phyloP scores from a whole-genome alignment of 2,888 invertebrate genomes.

The Sphinx pinastri region DNA sequence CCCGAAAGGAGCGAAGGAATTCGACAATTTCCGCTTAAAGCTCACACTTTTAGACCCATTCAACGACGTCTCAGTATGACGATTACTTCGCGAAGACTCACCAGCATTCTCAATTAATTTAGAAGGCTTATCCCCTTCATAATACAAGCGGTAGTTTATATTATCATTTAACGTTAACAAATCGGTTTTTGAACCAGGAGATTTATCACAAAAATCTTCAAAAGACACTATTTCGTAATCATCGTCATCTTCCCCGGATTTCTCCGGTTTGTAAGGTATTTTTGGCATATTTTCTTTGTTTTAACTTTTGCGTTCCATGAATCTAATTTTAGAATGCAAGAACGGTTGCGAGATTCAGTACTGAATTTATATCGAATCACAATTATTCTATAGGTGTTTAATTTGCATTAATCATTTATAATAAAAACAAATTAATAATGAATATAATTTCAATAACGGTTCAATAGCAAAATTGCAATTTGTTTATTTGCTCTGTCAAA shows the following conservation, averaged over 20 bases:
- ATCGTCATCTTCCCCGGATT: slow-evolving; percentile 66
- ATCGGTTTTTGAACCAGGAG: slow-evolving; percentile 79
- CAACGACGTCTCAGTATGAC: slow-evolving; percentile 72
- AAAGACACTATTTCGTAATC: slow-evolving; percentile 84
- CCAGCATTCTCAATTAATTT: slow-evolving; percentile 61
- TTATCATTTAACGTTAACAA: slow-evolving; percentile 81
- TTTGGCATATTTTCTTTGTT: slow-evolving; percentile 69
- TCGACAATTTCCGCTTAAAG: slow-evolving; percentile 62
- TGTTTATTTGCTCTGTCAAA: slow-evolving; percentile 28
- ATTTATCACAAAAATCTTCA: slow-evolving; percentile 85
- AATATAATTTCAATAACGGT: not conserved
- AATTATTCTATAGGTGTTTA: not conserved
- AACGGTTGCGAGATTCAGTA: not conserved
- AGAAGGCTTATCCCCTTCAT: slow-evolving; percentile 66
- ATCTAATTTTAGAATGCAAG: slow-evolving; percentile 44
- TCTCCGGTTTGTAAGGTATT: slow-evolving; percentile 75
- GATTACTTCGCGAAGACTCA: slow-evolving; percentile 66
- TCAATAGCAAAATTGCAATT: slow-evolving; percentile 1
- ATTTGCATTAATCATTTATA: not conserved
- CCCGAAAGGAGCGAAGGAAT: slow-evolving; percentile 72
- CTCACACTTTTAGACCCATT: slow-evolving; percentile 64
- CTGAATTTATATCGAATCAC: not conserved
- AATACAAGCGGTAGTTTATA: slow-evolving; percentile 79
- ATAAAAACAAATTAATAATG: not conserved
- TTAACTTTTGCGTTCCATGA: slow-evolving; percentile 34